Evolutionary conservation across 1,140 invertebrate species (phyloP).

Genomic region (Leptoteleia sp.): DNA sequence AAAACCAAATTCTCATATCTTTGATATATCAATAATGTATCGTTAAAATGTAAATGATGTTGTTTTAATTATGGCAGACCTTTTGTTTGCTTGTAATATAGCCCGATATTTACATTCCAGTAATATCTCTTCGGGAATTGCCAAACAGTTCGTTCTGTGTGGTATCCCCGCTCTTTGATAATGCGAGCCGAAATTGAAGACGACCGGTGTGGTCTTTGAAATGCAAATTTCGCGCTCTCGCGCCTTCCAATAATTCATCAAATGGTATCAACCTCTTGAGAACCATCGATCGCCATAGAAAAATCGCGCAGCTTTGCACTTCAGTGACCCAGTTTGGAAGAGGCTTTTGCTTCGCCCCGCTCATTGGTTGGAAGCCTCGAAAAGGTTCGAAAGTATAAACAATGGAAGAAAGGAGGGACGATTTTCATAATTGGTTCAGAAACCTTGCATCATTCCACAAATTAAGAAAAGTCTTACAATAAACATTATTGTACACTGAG

Average conservation of each 20-base stretch:
- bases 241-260: slow-evolving; percentile 39
- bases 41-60: slow-evolving; percentile 33
- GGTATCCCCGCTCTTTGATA: slow-evolving; percentile 24
- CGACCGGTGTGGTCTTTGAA: slow-evolving; percentile 54
- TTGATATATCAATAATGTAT: slow-evolving; percentile 42
- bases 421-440: too few relatives aligned
- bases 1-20: slow-evolving; percentile 9
- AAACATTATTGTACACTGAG: too few relatives aligned
- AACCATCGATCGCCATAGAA: slow-evolving; percentile 9
- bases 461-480: too few relatives aligned
- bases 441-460: too few relatives aligned
- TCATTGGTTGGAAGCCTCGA: too few relatives aligned
- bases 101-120: slow-evolving; percentile 27
- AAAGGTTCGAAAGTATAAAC: too few relatives aligned
- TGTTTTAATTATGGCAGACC: slow-evolving; percentile 19
- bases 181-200: slow-evolving; percentile 25
- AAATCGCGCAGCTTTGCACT: slow-evolving; percentile 10
- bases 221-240: slow-evolving; percentile 31
- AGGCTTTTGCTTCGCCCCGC: too few relatives aligned
- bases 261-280: slow-evolving; percentile 20
- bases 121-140: slow-evolving; percentile 18
- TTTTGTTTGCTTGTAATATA: slow-evolving; percentile 25
- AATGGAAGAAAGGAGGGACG: too few relatives aligned
- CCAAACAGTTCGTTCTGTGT: slow-evolving; percentile 28
- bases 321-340: slow-evolving; percentile 49